These are phyloP conservation scores for Steinernema feltiae DNA, from an alignment of 1,140 invertebrate species.

Conservation along the genomic window DNA sequence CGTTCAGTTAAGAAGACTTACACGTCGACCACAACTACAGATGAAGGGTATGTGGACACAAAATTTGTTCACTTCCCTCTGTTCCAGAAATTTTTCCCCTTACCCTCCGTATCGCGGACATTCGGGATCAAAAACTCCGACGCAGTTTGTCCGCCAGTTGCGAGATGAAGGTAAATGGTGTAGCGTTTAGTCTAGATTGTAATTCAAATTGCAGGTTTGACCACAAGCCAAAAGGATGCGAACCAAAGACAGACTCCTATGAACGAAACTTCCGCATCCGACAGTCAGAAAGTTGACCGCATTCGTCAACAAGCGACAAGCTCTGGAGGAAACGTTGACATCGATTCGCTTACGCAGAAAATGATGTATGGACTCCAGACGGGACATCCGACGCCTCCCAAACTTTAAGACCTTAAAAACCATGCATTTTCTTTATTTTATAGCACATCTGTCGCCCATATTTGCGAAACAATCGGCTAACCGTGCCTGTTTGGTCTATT, in stretches of 20 bases:
- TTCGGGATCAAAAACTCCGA: conserved; percentile 34
- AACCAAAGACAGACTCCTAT: neutral
- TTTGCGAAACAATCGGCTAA: conserved; percentile 1
- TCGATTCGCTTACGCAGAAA: conserved; percentile 38
- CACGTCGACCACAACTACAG: conserved; percentile 38
- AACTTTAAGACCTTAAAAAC: conserved; percentile 6
- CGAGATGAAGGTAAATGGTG: conserved; percentile 48
- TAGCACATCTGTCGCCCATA: neutral
- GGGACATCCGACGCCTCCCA: conserved; percentile 22
- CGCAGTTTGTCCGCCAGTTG: conserved; percentile 52
- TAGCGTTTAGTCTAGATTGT: conserved; percentile 3
- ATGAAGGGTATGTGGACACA: conserved; percentile 20
- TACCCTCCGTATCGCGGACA: conserved; percentile 47
- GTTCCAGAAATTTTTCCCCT: conserved; percentile 41
- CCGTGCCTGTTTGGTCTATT: neutral
- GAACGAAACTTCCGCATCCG: neutral
- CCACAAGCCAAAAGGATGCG: neutral
- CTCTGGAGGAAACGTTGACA: conserved; percentile 16
- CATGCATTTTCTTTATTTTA: conserved; percentile 16
- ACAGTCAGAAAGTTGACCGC: conserved; percentile 13
- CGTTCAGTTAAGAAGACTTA: conserved; percentile 48
- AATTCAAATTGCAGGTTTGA: neutral
- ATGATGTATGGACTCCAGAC: conserved; percentile 38
- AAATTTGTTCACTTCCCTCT: neutral
- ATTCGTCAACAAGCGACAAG: neutral